Percentiles rank a stretch among this genome's conserved stretches.
These are phyloP conservation scores for Phymastichus coffea DNA, from an alignment of 1,140 invertebrate species.

Conservation along the genomic window DNA sequence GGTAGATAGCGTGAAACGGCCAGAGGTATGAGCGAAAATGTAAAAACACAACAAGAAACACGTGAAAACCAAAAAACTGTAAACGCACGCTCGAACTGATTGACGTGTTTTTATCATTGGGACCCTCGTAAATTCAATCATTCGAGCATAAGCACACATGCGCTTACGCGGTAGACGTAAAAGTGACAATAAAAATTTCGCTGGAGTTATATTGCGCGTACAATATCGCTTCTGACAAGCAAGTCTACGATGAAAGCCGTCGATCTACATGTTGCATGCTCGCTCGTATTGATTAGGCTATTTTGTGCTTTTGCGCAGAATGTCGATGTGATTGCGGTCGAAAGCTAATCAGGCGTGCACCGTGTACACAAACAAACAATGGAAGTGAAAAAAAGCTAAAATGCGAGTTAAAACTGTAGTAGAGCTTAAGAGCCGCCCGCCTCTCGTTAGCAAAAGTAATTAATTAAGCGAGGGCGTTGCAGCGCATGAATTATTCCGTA, in stretches of 20 bases:
- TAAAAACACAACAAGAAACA: background rate
- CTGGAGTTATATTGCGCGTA: too few relatives aligned
- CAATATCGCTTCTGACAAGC: too few relatives aligned
- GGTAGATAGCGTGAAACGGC: background rate
- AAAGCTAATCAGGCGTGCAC: too few relatives aligned
- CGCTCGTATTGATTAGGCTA: too few relatives aligned
- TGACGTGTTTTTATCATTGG: constrained; percentile 12
- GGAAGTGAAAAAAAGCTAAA: constrained; percentile 21
- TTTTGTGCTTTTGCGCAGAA: too few relatives aligned
- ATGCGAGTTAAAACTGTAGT: too few relatives aligned
- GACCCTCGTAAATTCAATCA: background rate
- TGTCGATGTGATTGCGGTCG: background rate
- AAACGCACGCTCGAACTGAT: constrained; percentile 13
- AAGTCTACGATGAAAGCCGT: too few relatives aligned
- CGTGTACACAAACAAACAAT: constrained; percentile 29
- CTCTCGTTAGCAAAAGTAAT: constrained; percentile 30
- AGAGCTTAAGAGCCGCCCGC: constrained; percentile 29
- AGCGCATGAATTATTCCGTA: constrained; percentile 28
- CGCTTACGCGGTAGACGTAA: too few relatives aligned
- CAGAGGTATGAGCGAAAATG: too few relatives aligned
- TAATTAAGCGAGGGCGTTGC: constrained; percentile 25
- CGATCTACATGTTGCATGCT: too few relatives aligned
- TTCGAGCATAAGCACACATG: background rate
- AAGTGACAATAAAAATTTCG: too few relatives aligned
- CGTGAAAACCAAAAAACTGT: constrained; percentile 1